Base-by-base conservation (phyloP, 2,113 vertebrate genomes). In the Pyrgilauda ruficollis region DNA sequence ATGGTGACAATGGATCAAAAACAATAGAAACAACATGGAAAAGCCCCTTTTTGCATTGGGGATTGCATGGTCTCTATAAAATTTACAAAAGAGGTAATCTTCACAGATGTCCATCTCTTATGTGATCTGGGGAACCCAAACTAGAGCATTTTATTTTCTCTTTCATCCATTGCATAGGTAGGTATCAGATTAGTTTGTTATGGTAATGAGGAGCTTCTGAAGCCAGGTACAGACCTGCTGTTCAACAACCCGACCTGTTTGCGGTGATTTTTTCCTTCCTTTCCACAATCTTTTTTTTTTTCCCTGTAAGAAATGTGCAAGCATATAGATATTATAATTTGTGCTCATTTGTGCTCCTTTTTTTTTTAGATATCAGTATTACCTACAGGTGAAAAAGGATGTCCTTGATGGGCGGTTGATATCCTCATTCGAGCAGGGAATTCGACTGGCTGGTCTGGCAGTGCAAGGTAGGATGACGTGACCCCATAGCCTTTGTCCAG, bases 331-430 rank as follows among this genome's bases (percentile, higher is more conserved):
- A 47, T 31, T 84, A 6, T 11, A 61, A 84, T 61, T 61, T 39
- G 19, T 95, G 31, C 28, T 31, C 30, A 12, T 53, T 53, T 53
- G 11, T 56, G 19, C 12, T 21, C 5, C 19, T 90, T 41, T 35
- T 75, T 14, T 19, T n/a, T 53, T 41, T 84, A 99, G 99, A 90
- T 99, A 99, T 93, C 99, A 99, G 98, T 99, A 99, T 98, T 99
- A 99, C 98, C 98, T 99, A 56, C 99, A 99, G 97, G 98, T 99
- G 93, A 99, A 99, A 96, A 99, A 99, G 95, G 98, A 99, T n/a
- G 98, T 99, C 87, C 97, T 99, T 23, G 99, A 99, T 73, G 99
- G 99, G 24, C 98, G 98, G 35, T 90, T 99, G 30, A 98, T 98
- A 70, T 99, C 98, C 90, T 96, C 98, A 0, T 64, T 99, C 21